A percentile compares a stretch with the other conserved stretches of the same genome.
phyloP scores from a whole-genome alignment of 2,888 invertebrate genomes.

The Calameuta pallipes region DNA sequence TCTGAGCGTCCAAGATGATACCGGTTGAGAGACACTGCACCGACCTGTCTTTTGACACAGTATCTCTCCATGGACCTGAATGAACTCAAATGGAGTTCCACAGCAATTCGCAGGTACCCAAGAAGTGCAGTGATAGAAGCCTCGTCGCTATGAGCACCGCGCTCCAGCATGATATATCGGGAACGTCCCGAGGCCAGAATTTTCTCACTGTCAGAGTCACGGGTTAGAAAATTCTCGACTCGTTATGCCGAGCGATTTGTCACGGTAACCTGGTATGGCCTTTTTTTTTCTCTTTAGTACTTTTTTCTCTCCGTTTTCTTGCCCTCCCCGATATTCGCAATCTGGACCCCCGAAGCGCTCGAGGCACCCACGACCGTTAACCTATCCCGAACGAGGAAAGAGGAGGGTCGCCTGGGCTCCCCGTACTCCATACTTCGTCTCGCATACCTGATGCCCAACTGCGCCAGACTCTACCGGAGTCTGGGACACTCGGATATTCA shows the following conservation, averaged over 20 bases:
- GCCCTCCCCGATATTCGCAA: conserved; percentile 23
- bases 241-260: background rate
- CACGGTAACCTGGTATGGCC: conserved; percentile 3
- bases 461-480: background rate
- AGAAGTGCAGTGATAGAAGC: background rate
- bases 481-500: background rate
- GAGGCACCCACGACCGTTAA: conserved; percentile 41
- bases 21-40: background rate
- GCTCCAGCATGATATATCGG: background rate
- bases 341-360: conserved; percentile 33
- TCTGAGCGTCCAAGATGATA: background rate
- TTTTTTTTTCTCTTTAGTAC: conserved; percentile 6
- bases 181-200: background rate
- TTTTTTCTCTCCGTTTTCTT: background rate
- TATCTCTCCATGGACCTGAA: background rate
- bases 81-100: background rate
- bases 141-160: background rate
- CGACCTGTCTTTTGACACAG: background rate
- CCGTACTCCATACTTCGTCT: background rate
- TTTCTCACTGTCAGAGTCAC: conserved; percentile 1
- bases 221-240: background rate
- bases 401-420: background rate
- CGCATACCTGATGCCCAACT: background rate
- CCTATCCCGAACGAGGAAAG: conserved; percentile 30
- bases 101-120: too few species aligned